Evolutionary conservation across 2,888 invertebrate species (phyloP), one percentile per base, ranked within the genome.

Genomic region (Leptinotarsa tumamoca): DNA sequence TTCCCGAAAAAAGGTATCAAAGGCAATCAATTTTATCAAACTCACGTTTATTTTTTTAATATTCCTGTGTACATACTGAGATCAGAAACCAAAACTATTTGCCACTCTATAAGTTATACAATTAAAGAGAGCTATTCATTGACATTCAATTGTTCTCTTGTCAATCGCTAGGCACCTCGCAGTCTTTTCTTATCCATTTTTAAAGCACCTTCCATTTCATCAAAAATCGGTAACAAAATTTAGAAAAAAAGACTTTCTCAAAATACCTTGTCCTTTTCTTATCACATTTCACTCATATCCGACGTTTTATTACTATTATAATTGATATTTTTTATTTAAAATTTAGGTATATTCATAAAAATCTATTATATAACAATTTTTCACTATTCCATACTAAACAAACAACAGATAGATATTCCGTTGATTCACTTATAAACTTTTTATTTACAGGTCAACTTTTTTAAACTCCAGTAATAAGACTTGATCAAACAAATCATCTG

Each of bases 141-240:
- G 81, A 84, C 80, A 80, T 78, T 78, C 72, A 67, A 78, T 80
- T 82, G 80, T 81, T 79, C 78, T 81, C 78, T 77, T 81, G 83
- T 84, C 83, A 83, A 83, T 82, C 83, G 82, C 83, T 86, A 87
- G 87, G 87, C 87, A 87, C 87, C 86, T 82, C 84, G 81, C 87
- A 87, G 87, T 87, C 87, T 87, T 79, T 79, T 87, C 86, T 87
- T 86, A 85, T 82, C 81, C 84, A 77, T 74, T 75, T 82, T 78
- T 82, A 80, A 82, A 83, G 84, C 84, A 84, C 84, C 85, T 79
- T 79, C 79, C 78, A 72, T 79, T 74, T 72, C 73, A 74, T 76
- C 69, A 78, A 68, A 21, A 72, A 78, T 81, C 80, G 76, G 79
- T 82, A 81, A 81, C 82, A 82, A 81, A 80, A 76, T 77, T 73